A percentile compares a stretch with the other conserved stretches of the same genome.
Conservation (phyloP, 2,113 vertebrate species). For the Corapipo altera region DNA sequence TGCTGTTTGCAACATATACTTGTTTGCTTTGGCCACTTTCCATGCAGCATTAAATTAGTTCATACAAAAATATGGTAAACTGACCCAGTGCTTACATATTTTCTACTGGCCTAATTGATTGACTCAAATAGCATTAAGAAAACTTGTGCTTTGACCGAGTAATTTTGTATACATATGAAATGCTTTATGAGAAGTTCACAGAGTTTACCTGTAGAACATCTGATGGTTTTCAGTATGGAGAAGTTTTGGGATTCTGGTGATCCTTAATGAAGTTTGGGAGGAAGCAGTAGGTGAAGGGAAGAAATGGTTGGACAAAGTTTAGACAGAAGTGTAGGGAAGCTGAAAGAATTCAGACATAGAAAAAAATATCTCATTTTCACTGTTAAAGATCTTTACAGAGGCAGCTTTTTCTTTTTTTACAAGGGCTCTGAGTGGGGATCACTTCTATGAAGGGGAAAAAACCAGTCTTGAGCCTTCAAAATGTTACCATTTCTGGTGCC, state of each 20-base stretch:
- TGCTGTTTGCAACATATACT: too few species aligned
- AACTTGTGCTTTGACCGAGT: not conserved
- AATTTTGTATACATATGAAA: not conserved
- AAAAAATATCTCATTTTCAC: not conserved
- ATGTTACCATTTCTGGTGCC: not conserved
- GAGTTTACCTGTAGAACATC: not conserved
- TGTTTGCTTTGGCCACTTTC: not conserved
- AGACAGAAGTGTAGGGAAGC: not conserved
- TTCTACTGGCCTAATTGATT: not conserved
- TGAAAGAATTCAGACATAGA: not conserved
- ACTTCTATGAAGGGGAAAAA: not conserved
- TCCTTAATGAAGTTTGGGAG: not conserved
- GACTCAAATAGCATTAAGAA: accelerated
- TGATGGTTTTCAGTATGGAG: not conserved
- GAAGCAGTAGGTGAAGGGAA: not conserved
- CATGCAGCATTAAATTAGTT: not conserved
- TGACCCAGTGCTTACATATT: not conserved
- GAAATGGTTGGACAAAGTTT: not conserved
- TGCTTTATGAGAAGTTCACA: not conserved
- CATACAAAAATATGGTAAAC: not conserved
- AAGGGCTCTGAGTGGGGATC: not conserved
- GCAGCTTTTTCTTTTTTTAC: not conserved
- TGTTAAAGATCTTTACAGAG: not conserved
- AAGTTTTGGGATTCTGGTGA: not conserved
- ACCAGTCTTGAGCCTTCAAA: not conserved